Evolutionary conservation across 2,888 invertebrate genomes (phyloP).

Genomic region (Holacanthella duospinosa): DNA sequence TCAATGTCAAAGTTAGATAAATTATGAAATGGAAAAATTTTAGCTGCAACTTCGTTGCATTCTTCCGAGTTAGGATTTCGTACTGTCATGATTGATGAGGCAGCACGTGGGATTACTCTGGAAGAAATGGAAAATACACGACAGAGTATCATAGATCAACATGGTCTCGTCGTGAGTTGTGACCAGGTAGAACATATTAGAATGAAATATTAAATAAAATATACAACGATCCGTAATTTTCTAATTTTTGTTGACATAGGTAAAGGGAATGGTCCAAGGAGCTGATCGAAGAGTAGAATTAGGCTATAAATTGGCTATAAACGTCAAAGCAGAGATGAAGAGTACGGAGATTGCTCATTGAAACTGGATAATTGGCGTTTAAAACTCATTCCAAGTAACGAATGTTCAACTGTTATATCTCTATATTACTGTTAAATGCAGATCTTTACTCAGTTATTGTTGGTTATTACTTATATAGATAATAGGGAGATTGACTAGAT

Average conservation of each 20-base stretch:
- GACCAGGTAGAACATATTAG: slow-evolving; percentile 48
- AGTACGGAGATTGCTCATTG: no score
- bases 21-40: not conserved
- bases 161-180: slow-evolving; percentile 71
- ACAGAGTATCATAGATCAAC: slow-evolving; percentile 58
- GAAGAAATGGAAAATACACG: slow-evolving; percentile 75
- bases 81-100: slow-evolving; percentile 79
- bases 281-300: slow-evolving; percentile 75
- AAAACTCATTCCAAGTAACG: no score
- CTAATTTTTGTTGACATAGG: slow-evolving; percentile 47
- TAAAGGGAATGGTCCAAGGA: slow-evolving; percentile 76
- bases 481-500: no score
- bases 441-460: no score
- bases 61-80: slow-evolving; percentile 83
- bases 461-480: no score
- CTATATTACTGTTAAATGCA: no score
- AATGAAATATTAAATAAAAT: not conserved
- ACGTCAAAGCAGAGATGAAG: slow-evolving; percentile 49
- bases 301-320: slow-evolving; percentile 78
- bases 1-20: not conserved
- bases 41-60: slow-evolving; percentile 77
- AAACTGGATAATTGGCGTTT: no score
- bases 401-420: no score
- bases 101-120: slow-evolving; percentile 75
- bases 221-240: not conserved